phyloP scores from a whole-genome alignment of 2,113 vertebrate species.

The Triplophysa dalaica region DNA sequence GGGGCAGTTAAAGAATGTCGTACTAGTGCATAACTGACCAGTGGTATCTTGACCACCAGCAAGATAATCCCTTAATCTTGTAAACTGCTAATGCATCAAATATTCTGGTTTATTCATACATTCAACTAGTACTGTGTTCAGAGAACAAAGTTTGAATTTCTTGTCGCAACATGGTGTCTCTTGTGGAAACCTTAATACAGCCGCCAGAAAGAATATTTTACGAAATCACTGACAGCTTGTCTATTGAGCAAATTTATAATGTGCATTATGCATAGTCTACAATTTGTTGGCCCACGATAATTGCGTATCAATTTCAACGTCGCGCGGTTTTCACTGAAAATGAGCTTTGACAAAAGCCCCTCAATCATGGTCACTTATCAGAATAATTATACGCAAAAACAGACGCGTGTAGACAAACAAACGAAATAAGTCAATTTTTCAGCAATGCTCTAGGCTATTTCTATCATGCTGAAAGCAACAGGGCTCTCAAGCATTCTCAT shows the following conservation, averaged over 20 bases:
- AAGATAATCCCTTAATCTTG: constrained; percentile 39
- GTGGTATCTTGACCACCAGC: constrained; percentile 26
- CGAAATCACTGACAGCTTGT: constrained; percentile 22
- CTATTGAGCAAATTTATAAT: constrained; percentile 18
- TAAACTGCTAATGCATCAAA: constrained; percentile 33
- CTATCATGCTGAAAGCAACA: neutral
- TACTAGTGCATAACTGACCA: constrained; percentile 7
- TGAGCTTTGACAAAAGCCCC: constrained; percentile 25
- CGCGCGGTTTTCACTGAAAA: neutral
- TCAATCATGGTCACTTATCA: constrained; percentile 36
- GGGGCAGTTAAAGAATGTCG: neutral
- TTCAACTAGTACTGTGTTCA: neutral
- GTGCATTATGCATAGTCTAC: constrained; percentile 4
- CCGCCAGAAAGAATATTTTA: neutral
- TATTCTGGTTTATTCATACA: constrained; percentile 20
- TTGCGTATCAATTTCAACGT: constrained; percentile 8
- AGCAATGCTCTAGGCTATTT: constrained; percentile 25
- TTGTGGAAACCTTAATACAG: neutral
- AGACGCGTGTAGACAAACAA: constrained; percentile 32
- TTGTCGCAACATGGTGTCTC: neutral
- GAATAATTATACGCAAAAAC: constrained; percentile 27
- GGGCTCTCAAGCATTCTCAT: constrained; percentile 34
- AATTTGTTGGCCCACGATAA: constrained; percentile 29
- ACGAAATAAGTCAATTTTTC: constrained; percentile 27
- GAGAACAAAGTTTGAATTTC: neutral